Evolutionary conservation across 2,888 invertebrate species (phyloP).

Genomic region (Drosophila formosana): DNA sequence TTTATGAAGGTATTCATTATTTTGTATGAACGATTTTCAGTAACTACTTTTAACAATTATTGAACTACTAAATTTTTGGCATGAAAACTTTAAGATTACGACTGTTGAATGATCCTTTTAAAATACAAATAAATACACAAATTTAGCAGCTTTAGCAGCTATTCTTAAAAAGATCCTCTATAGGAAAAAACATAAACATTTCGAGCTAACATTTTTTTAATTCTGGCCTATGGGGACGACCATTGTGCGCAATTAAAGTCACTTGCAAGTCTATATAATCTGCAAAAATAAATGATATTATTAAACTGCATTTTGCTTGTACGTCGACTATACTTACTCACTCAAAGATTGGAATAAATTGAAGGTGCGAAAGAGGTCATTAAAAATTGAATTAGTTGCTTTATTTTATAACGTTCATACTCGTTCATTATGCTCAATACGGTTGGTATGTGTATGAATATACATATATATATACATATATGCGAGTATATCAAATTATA

Average conservation of each 20-base stretch:
- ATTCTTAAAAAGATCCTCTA: no score
- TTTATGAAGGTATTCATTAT: no score
- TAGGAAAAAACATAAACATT: no score
- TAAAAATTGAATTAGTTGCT: constrained; percentile 52
- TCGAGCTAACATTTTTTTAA: no score
- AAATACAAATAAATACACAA: no score
- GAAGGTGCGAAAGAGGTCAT: constrained; percentile 9
- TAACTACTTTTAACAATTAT: no score
- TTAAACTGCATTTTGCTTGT: background rate
- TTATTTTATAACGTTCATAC: constrained; percentile 55
- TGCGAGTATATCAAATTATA: constrained; percentile 14
- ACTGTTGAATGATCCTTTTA: no score
- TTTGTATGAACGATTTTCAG: no score
- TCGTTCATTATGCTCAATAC: constrained; percentile 31
- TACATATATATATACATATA: constrained; percentile 22
- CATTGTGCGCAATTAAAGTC: background rate
- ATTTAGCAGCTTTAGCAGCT: no score
- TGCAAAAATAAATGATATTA: background rate
- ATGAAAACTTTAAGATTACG: no score
- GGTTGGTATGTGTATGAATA: constrained; percentile 32
- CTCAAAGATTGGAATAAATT: background rate
- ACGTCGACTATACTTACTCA: background rate
- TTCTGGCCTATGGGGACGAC: no score
- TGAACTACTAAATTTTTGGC: no score
- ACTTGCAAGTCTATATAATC: background rate